Evolutionary conservation across 2,113 vertebrate species (phyloP), one percentile per base, ranked within the genome.

Genomic region (Balaenoptera acutorostrata): DNA sequence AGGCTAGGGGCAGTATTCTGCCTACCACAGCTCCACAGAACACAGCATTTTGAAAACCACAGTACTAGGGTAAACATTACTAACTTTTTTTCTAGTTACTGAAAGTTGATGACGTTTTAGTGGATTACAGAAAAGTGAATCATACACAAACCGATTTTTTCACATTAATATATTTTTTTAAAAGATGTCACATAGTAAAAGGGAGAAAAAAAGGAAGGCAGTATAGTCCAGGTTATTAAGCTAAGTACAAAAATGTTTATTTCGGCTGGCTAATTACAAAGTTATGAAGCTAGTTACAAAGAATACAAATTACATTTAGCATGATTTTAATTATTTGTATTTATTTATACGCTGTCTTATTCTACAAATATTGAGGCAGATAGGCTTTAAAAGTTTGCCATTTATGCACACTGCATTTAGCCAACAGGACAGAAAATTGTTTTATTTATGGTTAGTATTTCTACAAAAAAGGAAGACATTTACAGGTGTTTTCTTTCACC

Each of bases 121-220:
- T 89, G 63, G 33, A 49, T 84, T 66, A 89, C n/a, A 92, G 39
- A 89, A 74, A 94, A 91, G 57, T 80, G 52, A 93, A 80, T 97
- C 39, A 93, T 36, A 84, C 12, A 52, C 36, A 89, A 59, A 64
- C 11, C 8, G 63, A 74, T 55, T 84, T 74, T 71, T 64, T 74
- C 63, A 96, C 15, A 80, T 85, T 52, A 57, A 66, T 36, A 72
- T 63, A 44, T 84, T 68, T 85, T n/a, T 68, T 86, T 86, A 8
- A 59, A 95, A 78, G 11, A 25, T 92, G 7, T 80, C 64, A 92
- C 9, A 8, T 36, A 46, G 61, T 36, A 44, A 94, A 78, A 91
- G 80, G 80, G 8, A 1, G 41, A 39, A 80, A 52, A 66, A n/a
- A 64, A 71, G 27, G 2, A 90, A 63, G 27, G 12, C 36, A 71